Percentiles rank a stretch among this genome's conserved stretches.
Evolutionary conservation across 2,113 vertebrate genomes (phyloP).

Genomic region (Prolemur simus): DNA sequence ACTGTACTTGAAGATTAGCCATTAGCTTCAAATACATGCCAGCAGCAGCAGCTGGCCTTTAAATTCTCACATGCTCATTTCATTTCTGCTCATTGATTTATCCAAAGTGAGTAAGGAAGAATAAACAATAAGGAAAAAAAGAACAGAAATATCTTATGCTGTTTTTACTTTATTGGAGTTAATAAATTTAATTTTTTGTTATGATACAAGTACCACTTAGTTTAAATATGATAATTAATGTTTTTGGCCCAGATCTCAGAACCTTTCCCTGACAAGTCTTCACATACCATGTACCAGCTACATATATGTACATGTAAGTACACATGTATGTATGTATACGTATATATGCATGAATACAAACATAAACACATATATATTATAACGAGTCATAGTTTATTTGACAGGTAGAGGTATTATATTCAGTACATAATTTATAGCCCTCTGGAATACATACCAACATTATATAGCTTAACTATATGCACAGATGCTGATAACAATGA

Average conservation of each 20-base stretch:
- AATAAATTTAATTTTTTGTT: not conserved
- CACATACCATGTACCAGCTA: not conserved
- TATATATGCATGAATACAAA: not conserved
- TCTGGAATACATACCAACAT: not conserved
- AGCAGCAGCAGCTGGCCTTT: constrained; percentile 48
- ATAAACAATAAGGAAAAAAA: not conserved
- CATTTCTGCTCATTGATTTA: constrained; percentile 38
- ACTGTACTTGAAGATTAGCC: constrained; percentile 51
- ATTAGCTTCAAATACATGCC: constrained; percentile 42
- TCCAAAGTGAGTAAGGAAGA: not conserved
- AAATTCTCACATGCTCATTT: constrained; percentile 15
- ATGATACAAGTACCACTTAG: not conserved
- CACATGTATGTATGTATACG: not conserved
- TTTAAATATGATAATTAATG: not conserved
- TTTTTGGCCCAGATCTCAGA: not conserved
- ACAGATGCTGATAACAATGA: not conserved
- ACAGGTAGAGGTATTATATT: not conserved
- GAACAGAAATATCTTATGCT: not conserved
- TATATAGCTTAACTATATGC: not conserved
- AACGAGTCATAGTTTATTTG: not conserved
- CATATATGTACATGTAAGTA: not conserved
- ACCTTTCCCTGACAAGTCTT: not conserved
- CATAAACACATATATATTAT: not conserved
- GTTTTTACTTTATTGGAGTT: not conserved
- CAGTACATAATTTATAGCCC: not conserved